Conservation (phyloP, 2,113 vertebrate species). For the Solea senegalensis region DNA sequence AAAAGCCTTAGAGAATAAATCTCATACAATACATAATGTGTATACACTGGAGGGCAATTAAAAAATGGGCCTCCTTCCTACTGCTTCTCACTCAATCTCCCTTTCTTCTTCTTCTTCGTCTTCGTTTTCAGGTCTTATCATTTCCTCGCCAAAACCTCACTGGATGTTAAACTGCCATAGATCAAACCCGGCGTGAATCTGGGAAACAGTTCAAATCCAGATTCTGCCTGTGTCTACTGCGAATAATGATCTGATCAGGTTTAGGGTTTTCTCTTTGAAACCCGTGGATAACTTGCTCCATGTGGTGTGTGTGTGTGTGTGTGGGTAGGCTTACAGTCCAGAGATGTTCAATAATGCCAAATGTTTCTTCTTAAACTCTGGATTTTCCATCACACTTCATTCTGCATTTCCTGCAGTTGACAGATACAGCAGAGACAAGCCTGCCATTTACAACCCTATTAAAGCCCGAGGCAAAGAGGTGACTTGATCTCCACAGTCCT, state of each 20-base stretch:
- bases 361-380: slow-evolving; percentile 39
- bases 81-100: slow-evolving; percentile 11
- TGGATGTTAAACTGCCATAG: slow-evolving; percentile 46
- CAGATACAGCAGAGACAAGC: slow-evolving; percentile 1
- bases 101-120: slow-evolving; percentile 9
- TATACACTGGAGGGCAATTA: slow-evolving; percentile 68
- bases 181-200: slow-evolving; percentile 68
- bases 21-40: slow-evolving; percentile 65
- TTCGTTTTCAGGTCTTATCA: slow-evolving; percentile 23
- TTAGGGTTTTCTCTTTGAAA: slow-evolving; percentile 50
- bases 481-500: slow-evolving; percentile 5
- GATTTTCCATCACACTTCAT: slow-evolving; percentile 44
- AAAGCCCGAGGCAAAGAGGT: background rate
- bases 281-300: slow-evolving; percentile 69
- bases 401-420: slow-evolving; percentile 8
- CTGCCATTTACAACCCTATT: slow-evolving; percentile 21
- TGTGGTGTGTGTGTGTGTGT: slow-evolving; percentile 56
- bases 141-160: slow-evolving; percentile 48
- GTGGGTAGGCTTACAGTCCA: slow-evolving; percentile 36
- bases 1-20: slow-evolving; percentile 59
- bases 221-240: slow-evolving; percentile 35
- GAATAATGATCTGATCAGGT: slow-evolving; percentile 62
- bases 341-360: slow-evolving; percentile 41
- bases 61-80: slow-evolving; percentile 56
- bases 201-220: slow-evolving; percentile 65